A percentile compares a stretch with the other conserved stretches of the same genome.
These are phyloP conservation scores for Chaetophractus vellerosus DNA, from an alignment of 2,797 vertebrate genomes.

Conservation along the genomic window DNA sequence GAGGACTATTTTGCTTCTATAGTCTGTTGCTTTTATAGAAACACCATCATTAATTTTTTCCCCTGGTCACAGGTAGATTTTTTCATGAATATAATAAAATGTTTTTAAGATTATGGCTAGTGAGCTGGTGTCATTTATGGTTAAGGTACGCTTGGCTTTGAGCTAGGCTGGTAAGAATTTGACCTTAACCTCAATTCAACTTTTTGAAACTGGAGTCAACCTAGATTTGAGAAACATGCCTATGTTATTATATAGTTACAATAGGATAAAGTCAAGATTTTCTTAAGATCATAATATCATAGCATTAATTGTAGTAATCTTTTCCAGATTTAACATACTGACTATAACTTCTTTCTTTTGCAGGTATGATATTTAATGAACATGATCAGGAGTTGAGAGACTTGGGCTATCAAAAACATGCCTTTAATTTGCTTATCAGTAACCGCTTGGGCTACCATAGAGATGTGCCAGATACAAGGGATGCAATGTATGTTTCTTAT, in stretches of 20 bases:
- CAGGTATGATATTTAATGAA: slow-evolving; percentile 98
- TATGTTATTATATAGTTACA: not conserved
- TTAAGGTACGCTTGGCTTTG: not conserved
- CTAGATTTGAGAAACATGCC: not conserved
- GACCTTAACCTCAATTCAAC: not conserved
- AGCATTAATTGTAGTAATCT: not conserved
- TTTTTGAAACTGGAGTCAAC: not conserved
- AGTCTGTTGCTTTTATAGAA: not conserved
- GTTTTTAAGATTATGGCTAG: not conserved
- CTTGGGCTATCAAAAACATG: slow-evolving; percentile 96
- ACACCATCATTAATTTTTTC: not conserved
- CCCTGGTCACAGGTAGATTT: not conserved
- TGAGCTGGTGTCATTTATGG: not conserved
- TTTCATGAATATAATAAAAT: not conserved
- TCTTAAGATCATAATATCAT: rapidly evolving
- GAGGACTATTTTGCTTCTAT: not conserved
- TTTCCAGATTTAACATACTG: not conserved
- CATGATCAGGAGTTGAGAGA: slow-evolving; percentile 96
- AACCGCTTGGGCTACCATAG: slow-evolving; percentile 95
- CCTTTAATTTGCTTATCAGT: slow-evolving; percentile 98
- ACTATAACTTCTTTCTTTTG: slow-evolving; percentile 67
- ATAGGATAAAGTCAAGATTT: not conserved
- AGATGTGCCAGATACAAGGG: slow-evolving; percentile 95
- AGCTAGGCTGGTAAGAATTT: not conserved
- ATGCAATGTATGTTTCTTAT: slow-evolving; percentile 91